Percentiles rank a stretch among this genome's conserved stretches.
Conservation (phyloP, 2,888 invertebrate species). For the Parnassius orleans region DNA sequence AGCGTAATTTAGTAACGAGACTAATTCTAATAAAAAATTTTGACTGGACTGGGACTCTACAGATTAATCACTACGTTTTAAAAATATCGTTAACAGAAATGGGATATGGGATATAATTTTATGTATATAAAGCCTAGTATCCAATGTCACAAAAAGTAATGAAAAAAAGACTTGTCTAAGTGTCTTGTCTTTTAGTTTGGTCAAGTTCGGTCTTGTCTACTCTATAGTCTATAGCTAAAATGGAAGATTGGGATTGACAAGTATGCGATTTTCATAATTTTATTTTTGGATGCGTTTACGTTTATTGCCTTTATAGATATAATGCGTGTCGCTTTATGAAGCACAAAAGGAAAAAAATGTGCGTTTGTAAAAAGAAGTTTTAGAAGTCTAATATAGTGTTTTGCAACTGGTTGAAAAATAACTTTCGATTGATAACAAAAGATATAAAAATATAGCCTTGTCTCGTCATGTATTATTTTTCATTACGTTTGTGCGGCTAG, state of each 20-base stretch:
- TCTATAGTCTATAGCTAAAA: conserved; percentile 61
- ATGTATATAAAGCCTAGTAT: too few relatives aligned
- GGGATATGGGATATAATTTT: too few relatives aligned
- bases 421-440: conserved; percentile 77
- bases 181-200: too few relatives aligned
- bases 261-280: conserved; percentile 72
- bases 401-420: conserved; percentile 65
- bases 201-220: too few relatives aligned
- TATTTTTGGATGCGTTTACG: conserved; percentile 67
- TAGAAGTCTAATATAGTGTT: conserved; percentile 41
- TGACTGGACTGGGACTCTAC: too few relatives aligned
- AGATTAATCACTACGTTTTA: too few relatives aligned
- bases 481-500: conserved; percentile 58
- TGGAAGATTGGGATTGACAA: conserved; percentile 76
- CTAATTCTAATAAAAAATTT: too few relatives aligned
- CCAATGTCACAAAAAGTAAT: too few relatives aligned
- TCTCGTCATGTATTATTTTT: conserved; percentile 62
- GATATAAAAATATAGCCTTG: conserved; percentile 73
- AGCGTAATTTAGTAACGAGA: too few relatives aligned
- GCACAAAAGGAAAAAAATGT: conserved; percentile 35
- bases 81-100: too few relatives aligned
- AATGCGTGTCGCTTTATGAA: conserved; percentile 42
- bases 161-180: too few relatives aligned
- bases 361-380: conserved; percentile 36
- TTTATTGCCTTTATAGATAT: conserved; percentile 53